Percentiles rank a stretch among this genome's conserved stretches.
phyloP scores from a whole-genome alignment of 2,113 vertebrate species.

The Pithys albifrons region DNA sequence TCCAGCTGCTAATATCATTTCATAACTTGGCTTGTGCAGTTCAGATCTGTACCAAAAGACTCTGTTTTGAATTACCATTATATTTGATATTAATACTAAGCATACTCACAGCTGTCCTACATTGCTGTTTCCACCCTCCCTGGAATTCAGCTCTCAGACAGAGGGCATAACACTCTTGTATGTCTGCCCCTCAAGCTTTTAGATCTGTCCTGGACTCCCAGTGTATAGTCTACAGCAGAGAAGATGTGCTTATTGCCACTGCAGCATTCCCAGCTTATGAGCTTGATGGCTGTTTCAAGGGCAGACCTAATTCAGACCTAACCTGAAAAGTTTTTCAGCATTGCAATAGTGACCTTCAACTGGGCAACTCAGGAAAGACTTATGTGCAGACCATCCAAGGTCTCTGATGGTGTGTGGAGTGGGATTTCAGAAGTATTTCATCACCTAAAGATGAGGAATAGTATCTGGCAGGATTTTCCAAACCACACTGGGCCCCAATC shows the following conservation, averaged over 20 bases:
- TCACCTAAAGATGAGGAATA: not conserved
- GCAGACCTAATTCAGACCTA: not conserved
- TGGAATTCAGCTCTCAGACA: slow-evolving; percentile 67
- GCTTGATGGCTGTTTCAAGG: not conserved
- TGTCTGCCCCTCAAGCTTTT: slow-evolving; percentile 24
- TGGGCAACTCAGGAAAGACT: not conserved
- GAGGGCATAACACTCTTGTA: slow-evolving; percentile 67
- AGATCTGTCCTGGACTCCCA: not conserved
- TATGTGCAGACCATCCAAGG: not conserved
- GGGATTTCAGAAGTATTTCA: not conserved
- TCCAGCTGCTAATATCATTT: slow-evolving; percentile 79
- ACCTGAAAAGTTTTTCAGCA: not conserved
- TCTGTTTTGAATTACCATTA: slow-evolving; percentile 78
- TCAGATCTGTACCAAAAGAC: slow-evolving; percentile 69
- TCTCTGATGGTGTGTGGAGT: not conserved
- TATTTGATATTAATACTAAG: slow-evolving; percentile 74
- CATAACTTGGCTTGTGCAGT: slow-evolving; percentile 76
- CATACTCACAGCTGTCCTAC: slow-evolving; percentile 75
- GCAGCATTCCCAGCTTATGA: not conserved
- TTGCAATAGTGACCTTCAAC: not conserved
- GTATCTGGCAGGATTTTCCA: not conserved
- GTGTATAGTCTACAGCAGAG: not conserved
- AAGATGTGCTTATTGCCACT: not conserved
- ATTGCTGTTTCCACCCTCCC: slow-evolving; percentile 71
- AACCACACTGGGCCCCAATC: not conserved